Evolutionary conservation across 2,888 invertebrate species (phyloP).

Genomic region (Heliothis peltigera): DNA sequence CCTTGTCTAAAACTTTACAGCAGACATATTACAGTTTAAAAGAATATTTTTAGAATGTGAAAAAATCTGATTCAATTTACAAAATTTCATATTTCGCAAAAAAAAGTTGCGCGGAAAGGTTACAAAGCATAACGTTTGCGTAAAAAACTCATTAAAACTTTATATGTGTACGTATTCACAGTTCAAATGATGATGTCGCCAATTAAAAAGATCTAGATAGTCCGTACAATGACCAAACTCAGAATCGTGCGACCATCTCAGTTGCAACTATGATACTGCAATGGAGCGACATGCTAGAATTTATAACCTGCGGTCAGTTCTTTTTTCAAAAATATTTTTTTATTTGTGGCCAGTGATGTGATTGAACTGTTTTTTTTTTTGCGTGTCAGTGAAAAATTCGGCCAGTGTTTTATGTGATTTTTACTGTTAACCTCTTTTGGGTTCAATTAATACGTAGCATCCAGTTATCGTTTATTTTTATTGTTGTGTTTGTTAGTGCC

Average conservation of each 20-base stretch:
- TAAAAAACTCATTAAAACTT: conserved; percentile 43
- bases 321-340: conserved; percentile 57
- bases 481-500: conserved; percentile 45
- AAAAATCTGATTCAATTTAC: conserved; percentile 1
- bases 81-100: conserved; percentile 15
- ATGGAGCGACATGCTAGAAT: conserved; percentile 88
- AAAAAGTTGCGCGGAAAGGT: conserved; percentile 23
- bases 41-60: no score
- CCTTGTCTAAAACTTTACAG: neutral
- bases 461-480: conserved; percentile 45
- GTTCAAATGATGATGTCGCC: conserved; percentile 45
- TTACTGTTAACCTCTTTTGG: conserved; percentile 31
- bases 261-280: conserved; percentile 87
- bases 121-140: conserved; percentile 35
- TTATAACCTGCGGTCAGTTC: conserved; percentile 85
- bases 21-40: neutral
- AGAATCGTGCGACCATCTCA: conserved; percentile 80
- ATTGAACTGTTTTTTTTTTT: conserved; percentile 23
- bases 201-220: conserved; percentile 76
- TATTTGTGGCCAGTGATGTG: conserved; percentile 47
- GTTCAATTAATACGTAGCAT: conserved; percentile 31
- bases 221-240: conserved; percentile 75
- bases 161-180: conserved; percentile 43
- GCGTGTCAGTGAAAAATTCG: conserved; percentile 34
- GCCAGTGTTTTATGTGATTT: conserved; percentile 38